Evolutionary conservation across 2,888 invertebrate genomes (phyloP).

Genomic region (Drosophila nigricruria): DNA sequence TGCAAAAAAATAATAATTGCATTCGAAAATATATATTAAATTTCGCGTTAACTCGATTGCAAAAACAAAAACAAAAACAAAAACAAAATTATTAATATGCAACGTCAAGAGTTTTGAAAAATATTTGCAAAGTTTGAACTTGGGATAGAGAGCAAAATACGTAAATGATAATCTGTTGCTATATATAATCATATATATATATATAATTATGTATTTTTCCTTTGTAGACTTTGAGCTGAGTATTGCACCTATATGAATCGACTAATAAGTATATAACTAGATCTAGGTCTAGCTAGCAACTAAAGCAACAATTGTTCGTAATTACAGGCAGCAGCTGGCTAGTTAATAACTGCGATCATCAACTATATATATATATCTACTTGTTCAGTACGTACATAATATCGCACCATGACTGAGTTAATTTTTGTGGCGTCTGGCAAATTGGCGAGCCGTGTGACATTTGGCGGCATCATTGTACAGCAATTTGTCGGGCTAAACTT

Average conservation of each 20-base stretch:
- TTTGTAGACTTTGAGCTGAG: not conserved
- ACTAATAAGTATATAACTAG: not conserved
- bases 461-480: conserved; percentile 32
- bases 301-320: conserved; percentile 24
- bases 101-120: conserved; percentile 9
- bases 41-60: conserved; percentile 17
- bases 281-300: not conserved
- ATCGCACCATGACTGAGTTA: conserved; percentile 4
- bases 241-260: not conserved
- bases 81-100: not conserved
- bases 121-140: conserved; percentile 6
- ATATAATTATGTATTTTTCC: conserved; percentile 1
- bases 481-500: conserved; percentile 44
- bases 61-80: conserved; percentile 3
- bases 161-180: not conserved
- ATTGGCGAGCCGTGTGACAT: conserved; percentile 28
- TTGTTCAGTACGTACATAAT: not conserved
- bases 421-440: conserved; percentile 12
- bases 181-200: not conserved
- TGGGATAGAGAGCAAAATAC: not conserved
- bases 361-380: conserved; percentile 7
- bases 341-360: conserved; percentile 26
- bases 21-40: conserved; percentile 16
- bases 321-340: conserved; percentile 20
- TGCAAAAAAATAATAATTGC: conserved; percentile 52